Conservation (phyloP, 2,113 vertebrate species). For the Takifugu bimaculatus region DNA sequence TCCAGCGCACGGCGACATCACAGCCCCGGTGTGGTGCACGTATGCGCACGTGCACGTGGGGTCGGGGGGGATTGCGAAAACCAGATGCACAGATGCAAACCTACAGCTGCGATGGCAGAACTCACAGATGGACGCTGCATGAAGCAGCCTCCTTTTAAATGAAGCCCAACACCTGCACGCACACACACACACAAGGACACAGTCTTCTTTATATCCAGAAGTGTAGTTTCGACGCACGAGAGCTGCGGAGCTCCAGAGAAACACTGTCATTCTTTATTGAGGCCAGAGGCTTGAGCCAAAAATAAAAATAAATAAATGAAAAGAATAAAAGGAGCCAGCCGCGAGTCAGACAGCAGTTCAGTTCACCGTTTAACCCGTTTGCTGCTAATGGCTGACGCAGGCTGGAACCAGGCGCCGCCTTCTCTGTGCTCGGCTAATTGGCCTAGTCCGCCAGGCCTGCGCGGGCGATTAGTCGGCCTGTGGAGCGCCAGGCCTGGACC, state of each 20-base stretch:
- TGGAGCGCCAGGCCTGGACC: slow-evolving; percentile 35
- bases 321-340: slow-evolving; percentile 35
- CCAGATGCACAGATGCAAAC: too few species aligned
- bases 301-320: slow-evolving; percentile 1
- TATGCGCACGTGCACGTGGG: too few species aligned
- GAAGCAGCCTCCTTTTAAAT: too few species aligned
- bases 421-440: slow-evolving; percentile 62
- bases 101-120: too few species aligned
- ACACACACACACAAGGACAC: background rate
- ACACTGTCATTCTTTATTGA: slow-evolving; percentile 50
- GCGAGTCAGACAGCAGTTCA: slow-evolving; percentile 27
- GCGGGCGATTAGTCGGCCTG: slow-evolving; percentile 56
- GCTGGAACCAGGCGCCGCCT: slow-evolving; percentile 34
- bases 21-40: too few species aligned
- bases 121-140: too few species aligned
- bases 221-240: slow-evolving; percentile 41
- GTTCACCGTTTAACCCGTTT: slow-evolving; percentile 45
- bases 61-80: too few species aligned
- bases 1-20: too few species aligned
- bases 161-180: too few species aligned
- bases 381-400: slow-evolving; percentile 63
- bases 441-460: slow-evolving; percentile 51
- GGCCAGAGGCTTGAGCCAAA: slow-evolving; percentile 56
- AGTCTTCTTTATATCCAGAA: slow-evolving; percentile 7
- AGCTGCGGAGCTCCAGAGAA: slow-evolving; percentile 47